Base-by-base conservation (phyloP, 1,140 invertebrate species). In the Hesperophylax magnus region DNA sequence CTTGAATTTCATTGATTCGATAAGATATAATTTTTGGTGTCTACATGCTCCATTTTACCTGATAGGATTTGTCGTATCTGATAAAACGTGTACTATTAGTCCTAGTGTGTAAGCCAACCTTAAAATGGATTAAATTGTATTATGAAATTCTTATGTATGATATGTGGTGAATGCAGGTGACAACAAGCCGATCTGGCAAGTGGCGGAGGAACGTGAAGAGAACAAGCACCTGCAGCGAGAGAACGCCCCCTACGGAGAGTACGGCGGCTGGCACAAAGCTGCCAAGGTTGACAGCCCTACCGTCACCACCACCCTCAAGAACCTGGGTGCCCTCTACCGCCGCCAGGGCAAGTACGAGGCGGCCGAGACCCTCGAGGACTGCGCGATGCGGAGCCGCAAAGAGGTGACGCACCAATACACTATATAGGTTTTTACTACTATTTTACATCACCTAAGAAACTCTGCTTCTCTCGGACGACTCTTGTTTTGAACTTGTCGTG, bases 151-250 rank as follows among this genome's bases (percentile, higher is more conserved):
- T 47, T 1, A 47, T 8, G 1, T 14, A 47, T 47, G 6, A 11
- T 47, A 47, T 47, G 39, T 47, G 39, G 11, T 47, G 34, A 34
- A 34, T 8, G 11, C 89, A 96, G 95, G 94, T 80, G 97, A 99
- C 87, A 99, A 99, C 91, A 99, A 99, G 91, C 97, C 98, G 7
- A 99, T 99, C 87, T 99, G 98, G 98, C 98, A 99, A 93, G 97
- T 99, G 84, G 98, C 98, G 4, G 98, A 99, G 89, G 98, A 99
- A 86, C 92, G 98, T 24, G 98, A 98, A 89, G 97, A 98, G 86
- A 97, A 97, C 87, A 98, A 98, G 89, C 95, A 95, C 84, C 94
- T 96, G 86, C 96, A 97, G 87, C 95, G 96, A 86, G 97, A 98
- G 85, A 96, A 96, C 85, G 94, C 94, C 22, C 96, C 97, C 0